Conservation (phyloP, 2,797 vertebrate genomes). For the Arvicola amphibius region DNA sequence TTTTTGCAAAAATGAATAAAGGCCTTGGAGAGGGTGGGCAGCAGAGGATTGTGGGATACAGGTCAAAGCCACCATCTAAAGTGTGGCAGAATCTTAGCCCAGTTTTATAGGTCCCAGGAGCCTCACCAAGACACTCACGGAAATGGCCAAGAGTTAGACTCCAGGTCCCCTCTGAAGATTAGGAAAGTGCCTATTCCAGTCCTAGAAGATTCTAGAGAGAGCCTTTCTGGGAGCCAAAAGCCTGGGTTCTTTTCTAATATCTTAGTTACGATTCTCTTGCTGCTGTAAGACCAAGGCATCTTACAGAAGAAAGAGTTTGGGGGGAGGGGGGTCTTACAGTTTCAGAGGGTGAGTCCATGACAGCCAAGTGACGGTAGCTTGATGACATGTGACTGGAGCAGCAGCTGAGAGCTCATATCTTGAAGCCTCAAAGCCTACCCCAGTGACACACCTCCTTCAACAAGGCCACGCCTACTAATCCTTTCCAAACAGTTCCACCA, state of each 20-base stretch:
- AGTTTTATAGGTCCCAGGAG: not conserved
- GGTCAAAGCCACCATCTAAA: not conserved
- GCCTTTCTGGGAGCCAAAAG: not conserved
- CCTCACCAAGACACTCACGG: not conserved
- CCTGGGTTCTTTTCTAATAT: not conserved
- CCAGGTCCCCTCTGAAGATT: not conserved
- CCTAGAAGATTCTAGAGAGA: not conserved
- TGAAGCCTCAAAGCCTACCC: not conserved
- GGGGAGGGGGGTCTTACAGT: not conserved
- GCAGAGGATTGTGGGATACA: not conserved
- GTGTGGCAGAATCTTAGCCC: not conserved
- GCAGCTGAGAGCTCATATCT: not conserved
- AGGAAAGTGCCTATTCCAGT: not conserved
- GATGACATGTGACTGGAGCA: not conserved
- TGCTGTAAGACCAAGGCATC: not conserved
- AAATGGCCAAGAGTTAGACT: not conserved
- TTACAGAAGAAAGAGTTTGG: not conserved
- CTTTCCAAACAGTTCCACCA: not conserved
- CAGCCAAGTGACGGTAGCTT: not conserved
- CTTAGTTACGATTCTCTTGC: not conserved
- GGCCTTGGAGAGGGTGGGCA: not conserved
- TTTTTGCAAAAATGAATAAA: conserved; percentile 46
- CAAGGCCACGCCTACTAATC: not conserved
- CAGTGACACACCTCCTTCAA: not conserved
- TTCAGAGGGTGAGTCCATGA: not conserved